These are phyloP conservation scores for Panzeria rudis DNA, from an alignment of 2,888 invertebrate species.

Conservation along the genomic window DNA sequence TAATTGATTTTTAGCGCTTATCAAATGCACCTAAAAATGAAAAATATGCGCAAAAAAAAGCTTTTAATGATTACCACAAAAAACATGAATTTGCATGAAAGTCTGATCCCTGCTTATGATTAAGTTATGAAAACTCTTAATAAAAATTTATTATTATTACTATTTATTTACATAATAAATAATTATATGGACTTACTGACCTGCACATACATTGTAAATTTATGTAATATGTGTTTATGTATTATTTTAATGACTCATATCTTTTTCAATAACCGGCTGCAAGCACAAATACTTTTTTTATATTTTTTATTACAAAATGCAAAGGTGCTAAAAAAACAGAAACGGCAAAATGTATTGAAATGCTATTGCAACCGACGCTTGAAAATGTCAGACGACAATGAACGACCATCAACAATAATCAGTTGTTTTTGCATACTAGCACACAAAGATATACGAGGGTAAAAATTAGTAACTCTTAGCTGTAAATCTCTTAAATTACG, in stretches of 20 bases:
- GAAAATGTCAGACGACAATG: slow-evolving; percentile 68
- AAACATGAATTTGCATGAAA: no score
- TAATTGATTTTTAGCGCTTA: no score
- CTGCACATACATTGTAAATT: not conserved
- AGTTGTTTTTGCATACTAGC: slow-evolving; percentile 41
- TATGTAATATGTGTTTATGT: slow-evolving; percentile 35
- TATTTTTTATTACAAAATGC: slow-evolving; percentile 50
- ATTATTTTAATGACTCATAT: slow-evolving; percentile 50
- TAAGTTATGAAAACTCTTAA: not conserved
- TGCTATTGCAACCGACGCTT: slow-evolving; percentile 55
- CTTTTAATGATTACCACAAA: no score
- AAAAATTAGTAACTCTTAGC: not conserved
- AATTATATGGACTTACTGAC: no score
- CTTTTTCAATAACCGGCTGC: slow-evolving; percentile 33
- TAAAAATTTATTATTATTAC: not conserved
- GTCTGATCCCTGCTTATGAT: no score
- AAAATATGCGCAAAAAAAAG: no score
- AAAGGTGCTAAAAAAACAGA: slow-evolving; percentile 58
- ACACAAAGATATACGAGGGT: not conserved
- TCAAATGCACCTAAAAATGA: no score
- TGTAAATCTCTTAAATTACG: not conserved
- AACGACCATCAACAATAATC: slow-evolving; percentile 67
- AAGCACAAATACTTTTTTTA: slow-evolving; percentile 33
- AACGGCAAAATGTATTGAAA: slow-evolving; percentile 21
- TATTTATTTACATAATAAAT: not conserved